phyloP scores from a whole-genome alignment of 2,888 invertebrate species.

The Eledona agricola region DNA sequence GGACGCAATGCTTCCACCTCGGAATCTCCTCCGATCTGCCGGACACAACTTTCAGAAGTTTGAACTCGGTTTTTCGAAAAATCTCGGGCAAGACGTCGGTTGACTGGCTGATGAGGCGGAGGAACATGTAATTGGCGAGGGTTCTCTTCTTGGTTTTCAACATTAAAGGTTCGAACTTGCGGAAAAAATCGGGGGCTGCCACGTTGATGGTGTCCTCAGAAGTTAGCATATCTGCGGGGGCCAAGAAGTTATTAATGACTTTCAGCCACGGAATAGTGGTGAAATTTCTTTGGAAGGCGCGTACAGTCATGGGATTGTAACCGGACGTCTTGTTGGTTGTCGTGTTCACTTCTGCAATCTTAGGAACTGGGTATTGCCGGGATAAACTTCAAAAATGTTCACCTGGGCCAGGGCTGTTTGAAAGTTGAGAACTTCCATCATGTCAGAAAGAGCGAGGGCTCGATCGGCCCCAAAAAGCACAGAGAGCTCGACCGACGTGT shows the following conservation, averaged over 20 bases:
- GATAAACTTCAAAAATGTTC: too few species aligned
- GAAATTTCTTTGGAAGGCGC: slow-evolving; percentile 27
- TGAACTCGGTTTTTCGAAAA: slow-evolving; percentile 34
- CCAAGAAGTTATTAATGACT: slow-evolving; percentile 30
- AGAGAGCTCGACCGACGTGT: slow-evolving; percentile 41
- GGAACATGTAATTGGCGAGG: slow-evolving; percentile 44
- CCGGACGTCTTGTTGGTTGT: slow-evolving; percentile 8
- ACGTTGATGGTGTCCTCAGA: slow-evolving; percentile 17
- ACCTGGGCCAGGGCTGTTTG: slow-evolving; percentile 20
- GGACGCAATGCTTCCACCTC: slow-evolving; percentile 24
- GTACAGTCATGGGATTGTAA: slow-evolving; percentile 60
- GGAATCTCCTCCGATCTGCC: slow-evolving; percentile 9
- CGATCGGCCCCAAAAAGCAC: slow-evolving; percentile 40
- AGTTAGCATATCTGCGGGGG: slow-evolving; percentile 29
- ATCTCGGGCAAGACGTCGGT: slow-evolving; percentile 35
- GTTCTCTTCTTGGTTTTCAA: slow-evolving; percentile 35
- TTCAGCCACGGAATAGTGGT: slow-evolving; percentile 30
- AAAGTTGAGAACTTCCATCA: slow-evolving; percentile 28
- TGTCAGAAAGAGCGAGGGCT: slow-evolving; percentile 18
- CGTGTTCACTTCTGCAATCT: background rate
- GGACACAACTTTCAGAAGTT: slow-evolving; percentile 25
- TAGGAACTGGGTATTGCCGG: too few species aligned
- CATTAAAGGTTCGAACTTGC: slow-evolving; percentile 37
- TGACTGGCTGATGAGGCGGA: slow-evolving; percentile 32
- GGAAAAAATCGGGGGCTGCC: slow-evolving; percentile 32